A percentile compares a stretch with the other conserved stretches of the same genome.
phyloP scores from a whole-genome alignment of 2,888 invertebrate genomes.

The Ptychoptera contaminata region DNA sequence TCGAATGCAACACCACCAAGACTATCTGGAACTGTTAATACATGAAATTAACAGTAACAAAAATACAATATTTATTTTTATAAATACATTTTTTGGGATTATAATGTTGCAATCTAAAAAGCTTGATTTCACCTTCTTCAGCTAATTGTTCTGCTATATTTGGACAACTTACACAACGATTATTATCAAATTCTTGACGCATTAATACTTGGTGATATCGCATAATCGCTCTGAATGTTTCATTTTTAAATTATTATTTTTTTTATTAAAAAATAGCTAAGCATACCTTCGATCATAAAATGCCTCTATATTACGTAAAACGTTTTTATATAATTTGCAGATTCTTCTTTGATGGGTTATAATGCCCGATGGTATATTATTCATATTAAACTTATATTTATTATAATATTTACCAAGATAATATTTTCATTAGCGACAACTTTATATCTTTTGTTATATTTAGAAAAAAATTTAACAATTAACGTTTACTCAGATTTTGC shows the following conservation, averaged over 20 bases:
- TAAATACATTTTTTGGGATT: slow-evolving; percentile 66
- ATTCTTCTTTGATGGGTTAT: slow-evolving; percentile 49
- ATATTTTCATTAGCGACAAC: no score
- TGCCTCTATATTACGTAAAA: slow-evolving; percentile 50
- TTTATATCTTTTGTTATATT: no score
- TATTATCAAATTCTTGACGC: slow-evolving; percentile 71
- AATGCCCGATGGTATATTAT: no score
- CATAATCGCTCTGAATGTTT: slow-evolving; percentile 60
- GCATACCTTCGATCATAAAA: slow-evolving; percentile 44
- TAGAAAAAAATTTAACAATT: no score
- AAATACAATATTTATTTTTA: slow-evolving; percentile 19
- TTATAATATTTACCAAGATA: no score
- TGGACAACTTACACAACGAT: slow-evolving; percentile 54
- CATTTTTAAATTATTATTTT: slow-evolving; percentile 19
- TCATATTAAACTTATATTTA: no score
- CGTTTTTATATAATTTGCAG: slow-evolving; percentile 61
- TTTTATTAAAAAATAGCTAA: slow-evolving; percentile 7
- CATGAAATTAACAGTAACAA: slow-evolving; percentile 8
- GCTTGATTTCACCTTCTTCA: slow-evolving; percentile 58
- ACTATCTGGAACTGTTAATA: slow-evolving; percentile 45
- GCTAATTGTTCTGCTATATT: slow-evolving; percentile 55
- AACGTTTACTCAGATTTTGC: no score
- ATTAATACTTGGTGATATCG: slow-evolving; percentile 67
- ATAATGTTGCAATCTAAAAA: slow-evolving; percentile 53
- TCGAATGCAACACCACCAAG: slow-evolving; percentile 68